Percentiles rank a stretch among this genome's conserved stretches.
These are phyloP conservation scores for Crocidura indochinensis DNA, from an alignment of 2,797 vertebrate genomes.

Conservation along the genomic window DNA sequence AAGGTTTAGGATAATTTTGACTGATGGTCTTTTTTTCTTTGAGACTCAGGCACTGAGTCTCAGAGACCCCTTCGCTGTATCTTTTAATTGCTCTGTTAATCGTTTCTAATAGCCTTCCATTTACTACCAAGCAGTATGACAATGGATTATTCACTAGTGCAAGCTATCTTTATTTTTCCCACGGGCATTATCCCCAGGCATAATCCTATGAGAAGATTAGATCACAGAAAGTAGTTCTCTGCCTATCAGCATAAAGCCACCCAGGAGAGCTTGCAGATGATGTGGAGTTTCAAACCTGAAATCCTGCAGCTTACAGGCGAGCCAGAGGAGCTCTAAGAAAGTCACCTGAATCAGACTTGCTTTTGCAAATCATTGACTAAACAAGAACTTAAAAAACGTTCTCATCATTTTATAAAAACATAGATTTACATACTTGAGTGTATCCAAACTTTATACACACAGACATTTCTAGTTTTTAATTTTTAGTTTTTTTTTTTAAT, in stretches of 20 bases:
- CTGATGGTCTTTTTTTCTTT: constrained; percentile 50
- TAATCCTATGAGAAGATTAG: constrained; percentile 86
- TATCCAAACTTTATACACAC: not conserved
- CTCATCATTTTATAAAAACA: constrained; percentile 15
- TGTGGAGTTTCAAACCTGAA: constrained; percentile 39
- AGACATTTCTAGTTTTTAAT: not conserved
- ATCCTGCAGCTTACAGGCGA: constrained; percentile 47
- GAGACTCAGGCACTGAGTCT: constrained; percentile 31
- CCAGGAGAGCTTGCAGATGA: constrained; percentile 14
- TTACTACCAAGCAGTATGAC: constrained; percentile 59
- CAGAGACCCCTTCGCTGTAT: constrained; percentile 33
- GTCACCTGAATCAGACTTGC: not conserved
- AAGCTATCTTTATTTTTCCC: constrained; percentile 81
- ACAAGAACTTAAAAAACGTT: not conserved
- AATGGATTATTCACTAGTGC: constrained; percentile 76
- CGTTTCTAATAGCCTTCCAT: constrained; percentile 70
- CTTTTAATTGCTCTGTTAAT: constrained; percentile 79
- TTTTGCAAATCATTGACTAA: constrained; percentile 29
- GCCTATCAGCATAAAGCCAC: constrained; percentile 51
- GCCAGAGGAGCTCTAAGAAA: constrained; percentile 35
- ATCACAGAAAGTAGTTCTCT: constrained; percentile 69
- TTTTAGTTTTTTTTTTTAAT: too few species aligned
- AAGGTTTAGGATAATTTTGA: constrained; percentile 68
- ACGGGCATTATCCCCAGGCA: constrained; percentile 78
- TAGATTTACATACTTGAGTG: not conserved